These are phyloP conservation scores for Ammospiza caudacuta DNA, from an alignment of 2,113 vertebrate genomes.

Conservation along the genomic window DNA sequence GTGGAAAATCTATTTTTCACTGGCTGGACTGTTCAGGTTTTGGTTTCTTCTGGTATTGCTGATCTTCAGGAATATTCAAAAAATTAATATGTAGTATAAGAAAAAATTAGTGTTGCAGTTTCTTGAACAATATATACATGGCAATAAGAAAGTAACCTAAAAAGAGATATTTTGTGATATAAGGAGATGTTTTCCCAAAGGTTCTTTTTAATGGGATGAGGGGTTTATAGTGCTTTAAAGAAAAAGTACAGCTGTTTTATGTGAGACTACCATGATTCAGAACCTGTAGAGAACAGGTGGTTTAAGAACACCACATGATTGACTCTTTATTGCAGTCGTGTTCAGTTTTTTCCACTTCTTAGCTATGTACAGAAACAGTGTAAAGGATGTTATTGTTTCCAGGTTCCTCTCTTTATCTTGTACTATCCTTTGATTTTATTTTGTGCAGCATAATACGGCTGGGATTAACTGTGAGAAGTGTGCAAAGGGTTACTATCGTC, in stretches of 20 bases:
- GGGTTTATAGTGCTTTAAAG: background rate
- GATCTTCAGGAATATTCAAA: background rate
- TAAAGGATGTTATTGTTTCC: slow-evolving; percentile 8
- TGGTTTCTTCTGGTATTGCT: background rate
- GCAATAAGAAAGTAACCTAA: background rate
- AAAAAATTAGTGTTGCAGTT: background rate
- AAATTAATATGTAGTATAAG: background rate
- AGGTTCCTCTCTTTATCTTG: background rate
- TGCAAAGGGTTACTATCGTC: slow-evolving; percentile 85
- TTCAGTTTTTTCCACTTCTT: background rate
- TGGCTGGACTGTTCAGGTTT: background rate
- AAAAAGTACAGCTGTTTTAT: background rate
- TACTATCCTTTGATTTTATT: slow-evolving; percentile 15
- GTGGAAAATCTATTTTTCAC: background rate
- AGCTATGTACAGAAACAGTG: background rate
- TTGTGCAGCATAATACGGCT: slow-evolving; percentile 88
- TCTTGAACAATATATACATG: fast-evolving
- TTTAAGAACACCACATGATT: background rate
- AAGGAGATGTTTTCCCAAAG: background rate
- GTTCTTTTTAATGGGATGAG: background rate
- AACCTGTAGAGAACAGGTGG: background rate
- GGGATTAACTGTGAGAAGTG: slow-evolving; percentile 94
- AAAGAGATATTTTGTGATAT: background rate
- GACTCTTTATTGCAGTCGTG: background rate
- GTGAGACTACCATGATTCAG: background rate